A percentile compares a stretch with the other conserved stretches of the same genome.
Conservation (phyloP, 2,797 vertebrate genomes). For the Siniperca undulata region DNA sequence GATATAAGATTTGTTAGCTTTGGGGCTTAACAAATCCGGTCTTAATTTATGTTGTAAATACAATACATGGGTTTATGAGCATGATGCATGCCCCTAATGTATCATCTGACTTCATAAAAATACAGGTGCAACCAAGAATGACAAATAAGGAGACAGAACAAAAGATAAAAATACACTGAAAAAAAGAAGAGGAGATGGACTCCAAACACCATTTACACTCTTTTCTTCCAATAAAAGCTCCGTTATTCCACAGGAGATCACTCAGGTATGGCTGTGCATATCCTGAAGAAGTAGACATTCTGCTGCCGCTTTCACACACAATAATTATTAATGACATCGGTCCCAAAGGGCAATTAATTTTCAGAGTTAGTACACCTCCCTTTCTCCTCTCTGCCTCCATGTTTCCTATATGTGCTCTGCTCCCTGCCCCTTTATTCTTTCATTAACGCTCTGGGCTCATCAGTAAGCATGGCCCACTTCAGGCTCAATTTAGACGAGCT, state of each 20-base stretch:
- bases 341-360: conserved; percentile 63
- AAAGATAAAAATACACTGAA: background rate
- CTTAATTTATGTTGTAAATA: background rate
- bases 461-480: conserved; percentile 72
- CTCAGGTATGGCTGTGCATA: conserved; percentile 34
- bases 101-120: background rate
- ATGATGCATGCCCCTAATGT: background rate
- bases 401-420: conserved; percentile 28
- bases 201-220: conserved; percentile 6
- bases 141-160: background rate
- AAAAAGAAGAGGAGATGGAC: background rate
- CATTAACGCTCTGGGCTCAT: conserved; percentile 68
- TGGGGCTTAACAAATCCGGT: too few species aligned
- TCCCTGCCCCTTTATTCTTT: conserved; percentile 56
- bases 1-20: background rate
- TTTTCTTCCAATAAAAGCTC: conserved; percentile 24
- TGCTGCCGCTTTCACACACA: conserved; percentile 35
- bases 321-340: conserved; percentile 55
- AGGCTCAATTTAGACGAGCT: conserved; percentile 72
- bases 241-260: conserved; percentile 27
- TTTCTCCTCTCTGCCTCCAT: conserved; percentile 23
- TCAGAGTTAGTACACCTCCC: conserved; percentile 33
- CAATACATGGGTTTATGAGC: background rate
- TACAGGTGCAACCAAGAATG: background rate
- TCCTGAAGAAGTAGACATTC: background rate